Evolutionary conservation across 2,888 invertebrate genomes (phyloP).

Genomic region (Rhamphomyia laevipes): DNA sequence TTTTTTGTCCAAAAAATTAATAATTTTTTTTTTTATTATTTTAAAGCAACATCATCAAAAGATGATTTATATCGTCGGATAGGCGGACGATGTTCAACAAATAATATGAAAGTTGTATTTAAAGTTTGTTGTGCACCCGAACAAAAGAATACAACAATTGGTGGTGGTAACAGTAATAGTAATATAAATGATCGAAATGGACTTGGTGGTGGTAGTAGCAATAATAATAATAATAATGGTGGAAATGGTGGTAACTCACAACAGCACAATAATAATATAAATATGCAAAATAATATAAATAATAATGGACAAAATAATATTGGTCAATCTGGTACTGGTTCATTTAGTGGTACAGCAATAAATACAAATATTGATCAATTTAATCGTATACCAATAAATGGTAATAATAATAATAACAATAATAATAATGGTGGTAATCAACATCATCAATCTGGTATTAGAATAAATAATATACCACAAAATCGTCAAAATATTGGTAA

Average conservation of each 20-base stretch:
- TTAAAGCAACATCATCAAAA: constrained; percentile 84
- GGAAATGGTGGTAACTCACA: constrained; percentile 18
- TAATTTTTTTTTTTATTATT: constrained; percentile 18
- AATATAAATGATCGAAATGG: constrained; percentile 9
- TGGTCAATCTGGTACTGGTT: constrained; percentile 9
- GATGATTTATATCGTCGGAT: constrained; percentile 85
- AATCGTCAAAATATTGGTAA: constrained; percentile 21
- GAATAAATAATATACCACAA: constrained; percentile 34
- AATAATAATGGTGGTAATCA: constrained; percentile 21
- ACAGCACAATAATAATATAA: constrained; percentile 25
- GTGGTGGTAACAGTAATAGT: constrained; percentile 35
- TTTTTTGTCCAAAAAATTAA: not conserved
- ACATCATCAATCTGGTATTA: constrained; percentile 32
- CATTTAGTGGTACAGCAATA: constrained; percentile 28
- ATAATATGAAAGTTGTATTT: constrained; percentile 94
- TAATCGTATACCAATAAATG: constrained; percentile 33
- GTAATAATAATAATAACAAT: constrained; percentile 24
- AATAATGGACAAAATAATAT: not conserved
- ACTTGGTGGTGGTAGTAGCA: constrained; percentile 13
- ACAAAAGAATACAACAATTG: constrained; percentile 32
- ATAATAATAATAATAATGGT: constrained; percentile 12
- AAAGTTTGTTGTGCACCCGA: constrained; percentile 83
- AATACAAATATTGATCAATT: constrained; percentile 37
- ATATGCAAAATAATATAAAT: constrained; percentile 17
- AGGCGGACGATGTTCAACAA: constrained; percentile 81